Evolutionary conservation across 2,113 vertebrate species (phyloP), one percentile per base, ranked within the genome.

Genomic region (Calonectris borealis): DNA sequence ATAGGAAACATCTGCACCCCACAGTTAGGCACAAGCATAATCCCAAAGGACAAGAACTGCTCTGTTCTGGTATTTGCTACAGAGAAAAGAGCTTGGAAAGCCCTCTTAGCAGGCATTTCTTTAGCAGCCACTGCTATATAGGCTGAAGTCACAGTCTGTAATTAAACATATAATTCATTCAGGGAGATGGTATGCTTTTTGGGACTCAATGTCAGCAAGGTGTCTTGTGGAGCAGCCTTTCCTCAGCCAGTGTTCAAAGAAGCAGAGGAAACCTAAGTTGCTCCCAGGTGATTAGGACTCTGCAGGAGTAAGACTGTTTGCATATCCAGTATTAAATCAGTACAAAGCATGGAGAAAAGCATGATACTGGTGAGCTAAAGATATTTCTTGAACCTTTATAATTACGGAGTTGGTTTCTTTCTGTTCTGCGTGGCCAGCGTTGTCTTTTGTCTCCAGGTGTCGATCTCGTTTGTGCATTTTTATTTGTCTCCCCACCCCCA

Each of bases 401-500:
- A 17, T 54, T 69, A 73, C 2, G 11, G 62, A 26, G 12, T 73
- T 57, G 9, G 7, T 51, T 75, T 73, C 4, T 25, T 75, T 78
- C 42, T 84, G 10, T 72, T 92, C 42, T 46, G 3, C 42, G 20
- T 46, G 31, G 22, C 44, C 51, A 61, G 51, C 29, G 19, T 89
- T 73, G 26, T 29, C 29, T 83, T 62, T 76, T 84, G 44, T 86
- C 22, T 75, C 75, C 40, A 51, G 42, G 18, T 70, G 11, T 51
- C 88, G 57, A 87, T 44, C 22, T 68, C 64, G 29, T 26, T 40
- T 88, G 61, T 89, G 51, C 54, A 14, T 86, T 86, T 94, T 80
- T 34, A 24, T 92, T 84, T 95, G 34, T 68, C 32, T 93, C 42
- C 76, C 25, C 79, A 40, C 34, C 57, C 1, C 5, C 95, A 99